These are phyloP conservation scores for Ennomos fuscantarius DNA, from an alignment of 2,888 invertebrate genomes.

Conservation along the genomic window DNA sequence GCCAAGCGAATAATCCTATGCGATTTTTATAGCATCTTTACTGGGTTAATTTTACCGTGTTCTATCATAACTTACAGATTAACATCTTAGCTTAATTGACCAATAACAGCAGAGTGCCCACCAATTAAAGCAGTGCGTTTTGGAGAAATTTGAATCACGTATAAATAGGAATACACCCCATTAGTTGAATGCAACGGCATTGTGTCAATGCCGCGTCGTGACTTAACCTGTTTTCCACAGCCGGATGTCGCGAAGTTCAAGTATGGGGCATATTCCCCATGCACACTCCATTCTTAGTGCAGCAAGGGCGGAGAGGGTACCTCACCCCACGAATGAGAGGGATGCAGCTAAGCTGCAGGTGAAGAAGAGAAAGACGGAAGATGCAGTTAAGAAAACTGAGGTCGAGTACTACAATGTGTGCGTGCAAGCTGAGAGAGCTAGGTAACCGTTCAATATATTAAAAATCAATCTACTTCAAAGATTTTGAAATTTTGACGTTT, in stretches of 20 bases:
- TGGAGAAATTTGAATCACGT: too few species aligned
- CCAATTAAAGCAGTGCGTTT: too few species aligned
- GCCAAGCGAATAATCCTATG: conserved; percentile 52
- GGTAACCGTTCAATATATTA: conserved; percentile 71
- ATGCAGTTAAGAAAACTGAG: conserved; percentile 95
- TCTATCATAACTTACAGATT: too few species aligned
- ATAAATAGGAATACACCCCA: too few species aligned
- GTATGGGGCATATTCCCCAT: conserved; percentile 85
- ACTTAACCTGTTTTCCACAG: conserved; percentile 49
- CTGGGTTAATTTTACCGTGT: too few species aligned
- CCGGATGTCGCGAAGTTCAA: conserved; percentile 81
- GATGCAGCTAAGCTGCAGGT: conserved; percentile 92
- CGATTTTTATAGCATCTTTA: conserved; percentile 43
- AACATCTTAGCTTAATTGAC: too few species aligned
- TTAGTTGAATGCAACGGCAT: not conserved
- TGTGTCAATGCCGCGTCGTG: conserved; percentile 11
- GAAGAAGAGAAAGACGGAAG: conserved; percentile 95
- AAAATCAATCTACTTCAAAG: too few species aligned
- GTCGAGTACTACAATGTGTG: conserved; percentile 97
- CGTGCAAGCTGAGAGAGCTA: conserved; percentile 94
- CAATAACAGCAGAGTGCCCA: too few species aligned
- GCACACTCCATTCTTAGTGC: conserved; percentile 76
- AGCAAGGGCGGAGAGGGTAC: conserved; percentile 70
- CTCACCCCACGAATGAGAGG: conserved; percentile 77
- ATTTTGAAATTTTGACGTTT: too few species aligned